These are phyloP conservation scores for Microplitis manilae DNA, from an alignment of 2,888 invertebrate genomes.

Conservation along the genomic window DNA sequence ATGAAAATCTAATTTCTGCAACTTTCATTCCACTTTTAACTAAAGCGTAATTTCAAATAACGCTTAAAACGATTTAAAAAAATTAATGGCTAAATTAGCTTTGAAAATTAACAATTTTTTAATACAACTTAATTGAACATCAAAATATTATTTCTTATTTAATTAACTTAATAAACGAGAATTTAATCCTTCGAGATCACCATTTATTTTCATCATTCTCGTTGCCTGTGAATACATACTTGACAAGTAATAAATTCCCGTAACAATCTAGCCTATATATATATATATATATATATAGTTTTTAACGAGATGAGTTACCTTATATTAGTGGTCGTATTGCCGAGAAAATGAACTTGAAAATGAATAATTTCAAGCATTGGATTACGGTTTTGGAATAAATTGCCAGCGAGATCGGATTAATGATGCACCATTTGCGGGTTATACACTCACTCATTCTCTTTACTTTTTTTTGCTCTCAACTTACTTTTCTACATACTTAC, in stretches of 20 bases:
- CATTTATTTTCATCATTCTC: conserved; percentile 17
- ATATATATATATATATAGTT: background rate
- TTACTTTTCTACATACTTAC: background rate
- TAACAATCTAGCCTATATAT: background rate
- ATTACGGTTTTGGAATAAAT: conserved; percentile 25
- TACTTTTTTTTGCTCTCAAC: conserved; percentile 4
- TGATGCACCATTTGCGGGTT: conserved; percentile 35
- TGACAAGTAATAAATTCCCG: conserved; percentile 25
- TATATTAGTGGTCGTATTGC: conserved; percentile 8
- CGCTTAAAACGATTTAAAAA: too few species aligned
- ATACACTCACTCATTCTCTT: conserved; percentile 15
- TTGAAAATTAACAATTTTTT: background rate
- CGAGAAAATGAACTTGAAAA: conserved; percentile 32
- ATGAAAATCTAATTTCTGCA: background rate
- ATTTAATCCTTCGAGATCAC: background rate
- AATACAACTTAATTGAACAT: background rate
- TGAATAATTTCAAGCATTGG: conserved; percentile 31
- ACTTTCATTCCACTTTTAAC: background rate
- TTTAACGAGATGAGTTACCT: background rate
- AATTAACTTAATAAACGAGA: background rate
- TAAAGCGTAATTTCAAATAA: background rate
- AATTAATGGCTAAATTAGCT: background rate
- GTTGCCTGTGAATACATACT: background rate
- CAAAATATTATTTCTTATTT: background rate
- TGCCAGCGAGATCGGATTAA: conserved; percentile 30